A percentile compares a stretch with the other conserved stretches of the same genome.
phyloP scores from a whole-genome alignment of 2,888 invertebrate genomes.

The Syritta pipiens region DNA sequence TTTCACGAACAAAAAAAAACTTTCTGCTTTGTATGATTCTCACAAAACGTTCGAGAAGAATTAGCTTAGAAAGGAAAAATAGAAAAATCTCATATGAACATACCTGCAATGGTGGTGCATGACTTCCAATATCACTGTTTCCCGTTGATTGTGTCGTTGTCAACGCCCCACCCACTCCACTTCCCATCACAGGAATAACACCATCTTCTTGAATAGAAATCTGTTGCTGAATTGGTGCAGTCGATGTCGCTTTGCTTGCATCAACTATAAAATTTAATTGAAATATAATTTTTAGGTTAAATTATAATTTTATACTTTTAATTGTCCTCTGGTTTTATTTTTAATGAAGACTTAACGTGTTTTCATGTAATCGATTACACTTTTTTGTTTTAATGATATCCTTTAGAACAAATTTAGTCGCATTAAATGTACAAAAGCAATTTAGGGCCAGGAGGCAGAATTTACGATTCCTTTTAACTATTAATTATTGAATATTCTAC shows the following conservation, averaged over 20 bases:
- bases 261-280: constrained; percentile 73
- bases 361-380: no score
- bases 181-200: constrained; percentile 26
- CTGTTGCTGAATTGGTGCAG: constrained; percentile 73
- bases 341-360: no score
- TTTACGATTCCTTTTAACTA: no score
- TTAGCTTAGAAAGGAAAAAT: constrained; percentile 19
- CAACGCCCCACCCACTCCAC: constrained; percentile 62
- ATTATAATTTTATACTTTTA: constrained; percentile 37
- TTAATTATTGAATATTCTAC: no score
- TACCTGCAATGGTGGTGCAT: constrained; percentile 83
- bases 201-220: constrained; percentile 76
- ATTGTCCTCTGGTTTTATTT: constrained; percentile 13
- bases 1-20: constrained; percentile 3
- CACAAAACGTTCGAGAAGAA: neutral
- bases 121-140: constrained; percentile 83
- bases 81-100: constrained; percentile 61
- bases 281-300: constrained; percentile 57
- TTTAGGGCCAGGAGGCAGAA: no score
- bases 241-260: constrained; percentile 77
- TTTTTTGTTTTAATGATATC: no score
- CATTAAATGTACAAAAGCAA: no score
- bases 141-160: constrained; percentile 81
- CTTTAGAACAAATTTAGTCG: no score
- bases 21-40: no score